Evolutionary conservation across 2,113 vertebrate genomes (phyloP).

Genomic region (Ochotona princeps): DNA sequence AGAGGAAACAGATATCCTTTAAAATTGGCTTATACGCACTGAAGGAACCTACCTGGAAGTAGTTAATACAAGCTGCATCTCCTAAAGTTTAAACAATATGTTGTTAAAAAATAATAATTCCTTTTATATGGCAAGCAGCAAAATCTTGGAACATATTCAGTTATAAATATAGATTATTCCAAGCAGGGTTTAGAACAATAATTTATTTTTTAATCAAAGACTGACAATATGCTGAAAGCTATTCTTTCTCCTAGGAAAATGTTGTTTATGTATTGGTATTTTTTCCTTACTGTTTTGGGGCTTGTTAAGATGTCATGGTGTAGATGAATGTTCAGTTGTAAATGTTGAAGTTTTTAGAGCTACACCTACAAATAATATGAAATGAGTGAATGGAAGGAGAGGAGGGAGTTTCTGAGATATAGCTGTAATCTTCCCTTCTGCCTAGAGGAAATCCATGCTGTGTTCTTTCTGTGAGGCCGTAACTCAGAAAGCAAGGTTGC

Average conservation of each 20-base stretch:
- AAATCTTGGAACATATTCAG: slow-evolving; percentile 15
- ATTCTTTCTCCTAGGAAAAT: slow-evolving; percentile 8
- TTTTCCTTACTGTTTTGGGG: neutral
- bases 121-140: slow-evolving; percentile 31
- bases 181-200: neutral
- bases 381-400: neutral
- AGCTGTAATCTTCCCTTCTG: neutral
- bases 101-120: slow-evolving; percentile 41
- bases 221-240: slow-evolving; percentile 35
- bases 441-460: neutral
- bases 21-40: neutral
- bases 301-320: slow-evolving; percentile 2
- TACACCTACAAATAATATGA: neutral
- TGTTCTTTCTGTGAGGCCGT: neutral
- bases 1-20: slow-evolving; percentile 4
- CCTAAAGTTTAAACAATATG: slow-evolving; percentile 34
- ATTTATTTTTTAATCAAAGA: neutral
- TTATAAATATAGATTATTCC: slow-evolving; percentile 4
- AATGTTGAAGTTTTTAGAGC: neutral
- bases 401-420: neutral
- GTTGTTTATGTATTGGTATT: neutral
- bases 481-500: neutral
- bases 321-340: slow-evolving; percentile 4
- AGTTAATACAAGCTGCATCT: neutral
- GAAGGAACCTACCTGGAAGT: slow-evolving; percentile 30